Conservation (phyloP, 2,113 vertebrate genomes). For the Seriola aureovittata region DNA sequence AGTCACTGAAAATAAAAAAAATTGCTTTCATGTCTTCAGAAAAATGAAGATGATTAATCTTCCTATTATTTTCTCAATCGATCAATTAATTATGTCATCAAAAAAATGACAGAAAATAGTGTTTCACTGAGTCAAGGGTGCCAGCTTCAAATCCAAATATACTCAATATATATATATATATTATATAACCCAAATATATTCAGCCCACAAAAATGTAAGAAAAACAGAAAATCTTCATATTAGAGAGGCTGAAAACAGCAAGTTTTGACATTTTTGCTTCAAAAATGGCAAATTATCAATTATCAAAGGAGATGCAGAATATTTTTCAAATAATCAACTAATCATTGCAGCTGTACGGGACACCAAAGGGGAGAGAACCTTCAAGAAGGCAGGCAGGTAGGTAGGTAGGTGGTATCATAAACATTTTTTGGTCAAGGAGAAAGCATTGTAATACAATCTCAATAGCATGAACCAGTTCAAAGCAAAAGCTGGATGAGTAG, state of each 20-base stretch:
- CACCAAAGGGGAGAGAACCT: not conserved
- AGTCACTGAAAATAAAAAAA: not conserved
- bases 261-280: not conserved
- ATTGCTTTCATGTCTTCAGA: not conserved
- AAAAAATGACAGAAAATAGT: too few relatives aligned
- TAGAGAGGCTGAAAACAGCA: not conserved
- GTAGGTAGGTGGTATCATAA: not conserved
- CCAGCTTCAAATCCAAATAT: too few relatives aligned
- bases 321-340: too few relatives aligned
- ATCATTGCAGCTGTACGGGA: too few relatives aligned
- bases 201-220: not conserved
- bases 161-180: too few relatives aligned
- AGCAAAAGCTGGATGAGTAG: too few relatives aligned
- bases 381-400: too few relatives aligned
- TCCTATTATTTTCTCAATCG: not conserved
- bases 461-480: too few relatives aligned
- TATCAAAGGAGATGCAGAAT: too few relatives aligned
- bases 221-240: not conserved
- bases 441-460: not conserved
- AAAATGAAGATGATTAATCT: not conserved
- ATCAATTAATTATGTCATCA: not conserved
- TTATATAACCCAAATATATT: not conserved
- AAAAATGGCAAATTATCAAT: too few relatives aligned
- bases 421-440: not conserved
- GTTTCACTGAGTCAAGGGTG: too few relatives aligned